A percentile compares a stretch with the other conserved stretches of the same genome.
These are phyloP conservation scores for Gadus macrocephalus DNA, from an alignment of 2,113 vertebrate genomes.

Conservation along the genomic window DNA sequence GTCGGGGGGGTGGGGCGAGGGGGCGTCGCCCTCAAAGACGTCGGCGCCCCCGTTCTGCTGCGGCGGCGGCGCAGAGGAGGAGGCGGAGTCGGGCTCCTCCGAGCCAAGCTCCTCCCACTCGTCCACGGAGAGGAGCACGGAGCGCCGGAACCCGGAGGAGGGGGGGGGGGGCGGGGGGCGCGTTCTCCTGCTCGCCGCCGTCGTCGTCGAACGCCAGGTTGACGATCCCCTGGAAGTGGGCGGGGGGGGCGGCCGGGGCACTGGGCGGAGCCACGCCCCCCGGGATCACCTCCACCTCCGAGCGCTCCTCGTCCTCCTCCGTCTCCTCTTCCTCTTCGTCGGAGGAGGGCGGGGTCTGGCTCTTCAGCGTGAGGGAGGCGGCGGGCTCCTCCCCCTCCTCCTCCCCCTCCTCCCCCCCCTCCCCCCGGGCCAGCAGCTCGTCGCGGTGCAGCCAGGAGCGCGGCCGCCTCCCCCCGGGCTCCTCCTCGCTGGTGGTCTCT, in stretches of 20 bases:
- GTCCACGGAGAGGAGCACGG: slow-evolving; percentile 92
- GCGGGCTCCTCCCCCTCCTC: slow-evolving; percentile 5
- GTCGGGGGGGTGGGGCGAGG: too few species aligned
- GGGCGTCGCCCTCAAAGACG: too few species aligned
- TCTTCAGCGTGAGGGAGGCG: slow-evolving; percentile 42
- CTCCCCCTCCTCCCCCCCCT: slow-evolving; percentile 17
- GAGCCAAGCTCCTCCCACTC: slow-evolving; percentile 96
- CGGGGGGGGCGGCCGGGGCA: slow-evolving; percentile 62
- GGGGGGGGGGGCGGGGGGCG: slow-evolving; percentile 65
- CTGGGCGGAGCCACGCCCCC: slow-evolving; percentile 18
- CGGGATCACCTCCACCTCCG: slow-evolving; percentile 68
- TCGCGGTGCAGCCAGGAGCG: slow-evolving; percentile 79
- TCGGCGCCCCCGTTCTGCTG: too few species aligned
- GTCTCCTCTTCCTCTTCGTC: slow-evolving; percentile 87
- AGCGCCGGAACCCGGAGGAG: slow-evolving; percentile 83
- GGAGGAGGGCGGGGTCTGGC: slow-evolving; percentile 76
- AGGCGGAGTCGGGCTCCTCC: slow-evolving; percentile 71
- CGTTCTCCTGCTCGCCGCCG: slow-evolving; percentile 77
- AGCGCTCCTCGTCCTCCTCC: slow-evolving; percentile 84
- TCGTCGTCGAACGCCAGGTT: slow-evolving; percentile 96
- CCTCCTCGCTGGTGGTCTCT: slow-evolving; percentile 91
- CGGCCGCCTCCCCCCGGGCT: slow-evolving; percentile 71
- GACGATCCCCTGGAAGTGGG: slow-evolving; percentile 88
- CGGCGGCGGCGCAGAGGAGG: slow-evolving; percentile 73
- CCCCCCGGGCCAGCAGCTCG: slow-evolving; percentile 30